These are phyloP conservation scores for Zosterops japonicus DNA, from an alignment of 2,113 vertebrate species.

Conservation along the genomic window DNA sequence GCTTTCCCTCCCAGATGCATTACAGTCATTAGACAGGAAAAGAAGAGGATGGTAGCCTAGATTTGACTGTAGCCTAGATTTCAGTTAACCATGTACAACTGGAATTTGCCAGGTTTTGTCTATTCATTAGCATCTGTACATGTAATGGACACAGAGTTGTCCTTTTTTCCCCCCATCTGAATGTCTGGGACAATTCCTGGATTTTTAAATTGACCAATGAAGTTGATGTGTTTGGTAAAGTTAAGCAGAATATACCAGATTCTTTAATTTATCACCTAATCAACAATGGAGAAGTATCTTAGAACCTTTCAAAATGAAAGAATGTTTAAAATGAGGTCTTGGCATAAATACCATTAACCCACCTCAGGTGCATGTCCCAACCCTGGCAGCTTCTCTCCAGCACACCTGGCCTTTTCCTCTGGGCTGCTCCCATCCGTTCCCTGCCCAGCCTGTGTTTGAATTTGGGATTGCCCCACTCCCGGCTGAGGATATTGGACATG, in stretches of 20 bases:
- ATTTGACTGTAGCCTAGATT: background rate
- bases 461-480: background rate
- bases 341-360: background rate
- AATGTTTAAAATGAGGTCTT: background rate
- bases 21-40: background rate
- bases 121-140: background rate
- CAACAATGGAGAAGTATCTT: background rate
- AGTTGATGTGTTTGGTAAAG: background rate
- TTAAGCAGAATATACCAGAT: background rate
- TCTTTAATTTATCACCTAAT: background rate
- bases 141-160: background rate
- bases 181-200: background rate
- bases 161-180: accelerated
- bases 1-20: accelerated
- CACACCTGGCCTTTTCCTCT: background rate
- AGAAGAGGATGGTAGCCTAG: background rate
- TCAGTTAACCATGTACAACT: background rate
- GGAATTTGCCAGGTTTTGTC: background rate
- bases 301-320: background rate
- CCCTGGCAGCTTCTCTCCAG: accelerated
- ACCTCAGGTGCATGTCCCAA: accelerated
- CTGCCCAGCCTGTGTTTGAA: too few relatives aligned
- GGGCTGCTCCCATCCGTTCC: background rate
- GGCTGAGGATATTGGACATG: background rate
- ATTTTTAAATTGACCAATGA: background rate